Evolutionary conservation across 2,888 invertebrate species (phyloP), one percentile per base, ranked within the genome.

Genomic region (Drosophila mimetica): DNA sequence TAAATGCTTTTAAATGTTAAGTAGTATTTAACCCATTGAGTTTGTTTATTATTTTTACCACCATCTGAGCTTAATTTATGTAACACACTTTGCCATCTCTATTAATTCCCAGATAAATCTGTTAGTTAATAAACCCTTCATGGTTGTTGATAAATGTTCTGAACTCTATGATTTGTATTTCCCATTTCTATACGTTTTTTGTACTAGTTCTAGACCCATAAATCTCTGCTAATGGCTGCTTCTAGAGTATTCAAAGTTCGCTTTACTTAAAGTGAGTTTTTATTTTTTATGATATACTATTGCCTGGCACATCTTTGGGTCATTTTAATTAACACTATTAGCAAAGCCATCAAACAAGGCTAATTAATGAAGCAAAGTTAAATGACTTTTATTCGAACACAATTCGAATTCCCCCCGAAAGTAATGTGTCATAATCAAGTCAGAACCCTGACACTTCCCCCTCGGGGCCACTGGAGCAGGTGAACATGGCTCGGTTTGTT

Each of bases 291-390:
- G 20, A 60, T 44, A 20, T 51, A 30, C 13, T 47, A 41, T 16
- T 11, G n/a, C 18, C 46, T 25, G 39, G 34, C 36, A 25, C 41
- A 37, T 54, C 41, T 61, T 69, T 74, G 64, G 41, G 46, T 32
- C 44, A 60, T 41, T 66, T 75, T 67, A 69, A 79, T 83, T 77
- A 70, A 52, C 63, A 58, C 44, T 42, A 53, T 70, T 67, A 53
- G 52, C 42, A 16, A n/a, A n/a, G 51, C 41, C 50, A 74, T 74
- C 63, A 48, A 55, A 14, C 51, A 63, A 42, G 25, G 58, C 50
- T 61, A 63, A 69, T 67, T 63, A 80, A 80, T 76, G 61, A 71
- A 63, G 60, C 71, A 47, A 55, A 66, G 55, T 69, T 50, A 66
- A 77, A 54, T 75, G 57, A 60, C 55, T 34, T 18, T 46, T 32